Evolutionary conservation across 2,113 vertebrate genomes (phyloP), one percentile per base, ranked within the genome.

Genomic region (Equus quagga): DNA sequence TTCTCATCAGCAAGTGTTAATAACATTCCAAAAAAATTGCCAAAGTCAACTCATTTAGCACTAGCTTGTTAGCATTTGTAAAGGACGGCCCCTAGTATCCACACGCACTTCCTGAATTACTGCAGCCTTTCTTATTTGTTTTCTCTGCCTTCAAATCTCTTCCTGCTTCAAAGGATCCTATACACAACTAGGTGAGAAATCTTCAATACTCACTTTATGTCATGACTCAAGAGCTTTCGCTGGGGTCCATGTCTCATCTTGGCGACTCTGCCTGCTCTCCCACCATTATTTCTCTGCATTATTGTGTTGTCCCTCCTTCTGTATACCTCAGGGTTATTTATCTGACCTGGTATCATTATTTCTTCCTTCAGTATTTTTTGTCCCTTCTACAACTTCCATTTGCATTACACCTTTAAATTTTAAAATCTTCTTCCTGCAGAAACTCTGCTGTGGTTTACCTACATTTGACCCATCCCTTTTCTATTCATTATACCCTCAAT

Each of bases 41-140:
- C 76, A 54, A 49, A 18, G 8, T 56, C 64, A 91, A 89, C 46
- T 76, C 72, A 36, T 83, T 95, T 79, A 81, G 54, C 49, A 46
- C 73, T 24, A 15, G 28, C 1, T 87, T 8, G 62, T 97, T 90
- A 92, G 84, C 84, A 94, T 97, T 89, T 90, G 83, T 83, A 91
- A 95, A 60, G 46, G 33, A 75, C 46, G 26, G 10, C 31, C 44
- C 36, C 51, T 18, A 44, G 33, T 82, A 80, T 17, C 51, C 17
- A 44, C 54, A 8, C 1, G 28, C 67, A 79, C 18, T 93, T 96
- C 33, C 72, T 36, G 33, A 46, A 86, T 81, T 69, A 31, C 26
- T 51, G 8, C 3, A 17, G 13, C 58, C 41, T 85, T 94, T 78
- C 24, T 49, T 41, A 44, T 73, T 33, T 90, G 36, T 84, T 96